Evolutionary conservation across 2,113 vertebrate genomes (phyloP), one percentile per base, ranked within the genome.

Genomic region (Pica pica): DNA sequence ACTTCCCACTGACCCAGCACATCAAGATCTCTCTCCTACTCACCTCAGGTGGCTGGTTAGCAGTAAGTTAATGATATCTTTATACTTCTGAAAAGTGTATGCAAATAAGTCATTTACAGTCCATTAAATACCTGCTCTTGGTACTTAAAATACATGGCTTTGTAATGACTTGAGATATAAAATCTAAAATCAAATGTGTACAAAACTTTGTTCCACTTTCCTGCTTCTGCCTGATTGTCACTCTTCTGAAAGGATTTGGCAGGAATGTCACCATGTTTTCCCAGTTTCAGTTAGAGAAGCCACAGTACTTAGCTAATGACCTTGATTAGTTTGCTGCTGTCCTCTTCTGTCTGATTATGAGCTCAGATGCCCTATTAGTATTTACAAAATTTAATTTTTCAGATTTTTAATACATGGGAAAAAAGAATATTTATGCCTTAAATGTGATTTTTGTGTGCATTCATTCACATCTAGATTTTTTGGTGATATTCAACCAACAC

Each of bases 61-160:
- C 89, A 94, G 59, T 81, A 90, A 90, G 76, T 93, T 93, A 96
- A 94, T 94, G 92, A 67, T 67, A 85, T 59, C 79, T 83, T 88
- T 70, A 88, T 39, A 83, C 68, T 83, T 92, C 44, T 83, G 86
- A 89, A 94, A 88, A 90, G 27, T 76, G 65, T 87, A 96, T 83
- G 89, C 64, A 89, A 70, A 77, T 92, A 96, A 94, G 68, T 96
- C 10, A 88, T 94, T 86, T 94, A 81, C 73, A 91, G 80, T 56
- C 88, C 87, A 95, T 95, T 94, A 94, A 92, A 91, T 75, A 64
- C 1, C 7, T 82, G 28, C 13, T 75, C 35, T 84, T 44, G 8
- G 30, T 81, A 79, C 56, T 81, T 71, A 56, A 93, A 90, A 89
- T 35, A 18, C 33, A 74, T 2, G 1, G 49, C 24, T 87, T 92